Evolutionary conservation across 2,797 vertebrate species (phyloP).

Genomic region (Acanthornis magna): DNA sequence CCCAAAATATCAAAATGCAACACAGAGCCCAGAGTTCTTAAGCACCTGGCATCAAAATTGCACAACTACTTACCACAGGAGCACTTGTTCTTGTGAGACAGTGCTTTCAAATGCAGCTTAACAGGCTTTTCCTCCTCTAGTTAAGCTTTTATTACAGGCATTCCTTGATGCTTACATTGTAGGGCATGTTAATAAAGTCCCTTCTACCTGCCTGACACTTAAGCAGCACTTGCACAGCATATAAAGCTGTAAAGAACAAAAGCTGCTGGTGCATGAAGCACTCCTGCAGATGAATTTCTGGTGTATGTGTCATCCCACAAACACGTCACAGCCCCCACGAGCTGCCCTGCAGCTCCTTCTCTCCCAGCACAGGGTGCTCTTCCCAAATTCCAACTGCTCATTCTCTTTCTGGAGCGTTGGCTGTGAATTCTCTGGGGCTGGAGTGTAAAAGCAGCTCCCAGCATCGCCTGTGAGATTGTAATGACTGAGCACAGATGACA

Average conservation of each 20-base stretch:
- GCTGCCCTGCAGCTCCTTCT: neutral
- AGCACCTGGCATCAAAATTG: neutral
- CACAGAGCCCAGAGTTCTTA: neutral
- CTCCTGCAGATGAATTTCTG: neutral
- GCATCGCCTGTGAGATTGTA: neutral
- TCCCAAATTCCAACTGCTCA: neutral
- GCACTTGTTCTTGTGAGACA: neutral
- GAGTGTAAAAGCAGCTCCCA: neutral
- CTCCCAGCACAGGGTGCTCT: neutral
- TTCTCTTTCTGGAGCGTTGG: neutral
- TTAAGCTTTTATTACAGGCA: constrained; percentile 40
- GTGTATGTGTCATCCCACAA: neutral
- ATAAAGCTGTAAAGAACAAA: constrained; percentile 7
- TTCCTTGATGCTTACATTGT: neutral
- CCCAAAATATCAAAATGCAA: neutral
- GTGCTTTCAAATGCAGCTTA: constrained; percentile 35
- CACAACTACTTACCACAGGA: neutral
- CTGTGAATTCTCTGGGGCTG: neutral
- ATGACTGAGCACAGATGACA: neutral
- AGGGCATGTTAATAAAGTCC: constrained; percentile 7
- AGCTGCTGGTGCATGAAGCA: neutral
- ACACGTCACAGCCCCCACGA: neutral
- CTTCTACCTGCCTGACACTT: neutral
- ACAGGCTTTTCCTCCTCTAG: constrained; percentile 39
- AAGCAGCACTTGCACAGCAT: neutral